Evolutionary conservation across 2,888 invertebrate genomes (phyloP).

Genomic region (Drosophila flavopinicola): DNA sequence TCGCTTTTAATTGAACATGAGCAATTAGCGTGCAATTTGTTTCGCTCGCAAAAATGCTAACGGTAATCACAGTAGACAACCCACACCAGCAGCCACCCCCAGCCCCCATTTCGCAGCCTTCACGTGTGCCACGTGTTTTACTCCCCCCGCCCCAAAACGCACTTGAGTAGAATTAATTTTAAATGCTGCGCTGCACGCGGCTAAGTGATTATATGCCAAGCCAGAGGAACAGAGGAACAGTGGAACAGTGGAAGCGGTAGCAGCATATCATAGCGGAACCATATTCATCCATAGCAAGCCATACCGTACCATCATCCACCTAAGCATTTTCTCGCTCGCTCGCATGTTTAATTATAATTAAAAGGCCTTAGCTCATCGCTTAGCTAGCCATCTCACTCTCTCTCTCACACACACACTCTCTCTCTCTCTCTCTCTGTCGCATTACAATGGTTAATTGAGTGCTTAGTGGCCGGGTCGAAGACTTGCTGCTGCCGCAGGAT

Average conservation of each 20-base stretch:
- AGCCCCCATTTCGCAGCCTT: neutral
- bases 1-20: slow-evolving; percentile 79
- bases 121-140: slow-evolving; percentile 62
- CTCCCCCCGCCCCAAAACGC: slow-evolving; percentile 64
- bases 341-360: slow-evolving; percentile 81
- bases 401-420: neutral
- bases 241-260: too few species aligned
- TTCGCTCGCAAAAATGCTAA: slow-evolving; percentile 68
- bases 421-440: slow-evolving; percentile 17
- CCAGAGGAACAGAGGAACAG: slow-evolving; percentile 23
- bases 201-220: slow-evolving; percentile 80
- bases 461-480: slow-evolving; percentile 66
- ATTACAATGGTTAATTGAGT: slow-evolving; percentile 82
- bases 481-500: slow-evolving; percentile 44
- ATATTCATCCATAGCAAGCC: slow-evolving; percentile 3
- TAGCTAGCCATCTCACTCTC: slow-evolving; percentile 2
- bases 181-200: slow-evolving; percentile 76
- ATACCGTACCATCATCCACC: slow-evolving; percentile 32
- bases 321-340: slow-evolving; percentile 46
- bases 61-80: slow-evolving; percentile 50
- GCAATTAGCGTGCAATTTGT: slow-evolving; percentile 82
- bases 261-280: slow-evolving; percentile 9
- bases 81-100: neutral
- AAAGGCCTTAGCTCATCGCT: slow-evolving; percentile 58
- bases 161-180: slow-evolving; percentile 82